A percentile compares a stretch with the other conserved stretches of the same genome.
phyloP scores from a whole-genome alignment of 2,797 vertebrate species.

The Cyclopterus lumpus region DNA sequence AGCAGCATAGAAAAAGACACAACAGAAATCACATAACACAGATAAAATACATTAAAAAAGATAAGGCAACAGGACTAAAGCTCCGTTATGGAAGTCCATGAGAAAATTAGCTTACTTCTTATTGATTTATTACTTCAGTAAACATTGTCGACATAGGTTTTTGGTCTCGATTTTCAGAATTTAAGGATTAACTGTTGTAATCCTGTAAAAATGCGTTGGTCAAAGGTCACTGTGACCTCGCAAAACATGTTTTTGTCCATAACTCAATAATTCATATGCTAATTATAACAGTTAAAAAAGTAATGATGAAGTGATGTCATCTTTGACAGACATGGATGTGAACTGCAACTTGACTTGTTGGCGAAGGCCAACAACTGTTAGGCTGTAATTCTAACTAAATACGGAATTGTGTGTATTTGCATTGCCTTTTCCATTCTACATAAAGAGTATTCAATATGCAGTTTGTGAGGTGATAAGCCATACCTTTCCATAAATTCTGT shows the following conservation, averaged over 20 bases:
- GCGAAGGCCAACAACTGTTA: too few species aligned
- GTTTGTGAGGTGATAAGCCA: not conserved
- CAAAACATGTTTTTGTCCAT: not conserved
- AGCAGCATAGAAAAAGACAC: too few species aligned
- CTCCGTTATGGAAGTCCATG: too few species aligned
- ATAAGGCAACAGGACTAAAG: too few species aligned
- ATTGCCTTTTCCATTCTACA: constrained; percentile 11
- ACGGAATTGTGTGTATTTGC: constrained; percentile 16
- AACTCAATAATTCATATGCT: not conserved
- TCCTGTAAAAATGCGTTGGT: not conserved
- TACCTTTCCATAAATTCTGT: constrained; percentile 17
- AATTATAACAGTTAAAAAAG: not conserved
- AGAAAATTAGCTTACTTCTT: not conserved
- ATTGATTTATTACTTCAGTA: not conserved
- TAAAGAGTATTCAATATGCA: constrained; percentile 7
- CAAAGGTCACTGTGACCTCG: not conserved
- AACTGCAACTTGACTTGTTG: not conserved
- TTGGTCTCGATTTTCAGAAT: too few species aligned
- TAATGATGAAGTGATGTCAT: not conserved
- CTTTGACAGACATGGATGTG: not conserved
- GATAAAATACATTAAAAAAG: too few species aligned
- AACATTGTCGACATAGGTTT: not conserved
- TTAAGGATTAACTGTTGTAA: not conserved
- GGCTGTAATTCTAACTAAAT: not conserved
- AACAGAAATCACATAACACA: too few species aligned